These are phyloP conservation scores for Gambelia wislizenii DNA, from an alignment of 2,797 vertebrate genomes.

Conservation along the genomic window DNA sequence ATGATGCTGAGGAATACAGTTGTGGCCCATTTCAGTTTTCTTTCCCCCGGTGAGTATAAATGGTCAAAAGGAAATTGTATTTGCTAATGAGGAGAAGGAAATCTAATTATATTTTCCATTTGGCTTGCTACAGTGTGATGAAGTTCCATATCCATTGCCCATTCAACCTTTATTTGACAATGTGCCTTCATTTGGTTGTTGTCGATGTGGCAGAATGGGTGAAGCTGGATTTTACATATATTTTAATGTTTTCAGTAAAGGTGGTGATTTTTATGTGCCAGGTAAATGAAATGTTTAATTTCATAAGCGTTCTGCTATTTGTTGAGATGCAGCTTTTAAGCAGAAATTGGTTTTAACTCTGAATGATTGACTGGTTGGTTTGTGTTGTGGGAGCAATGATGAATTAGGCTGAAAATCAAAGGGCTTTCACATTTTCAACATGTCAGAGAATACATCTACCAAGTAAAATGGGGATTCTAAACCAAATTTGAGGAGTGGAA, in stretches of 20 bases:
- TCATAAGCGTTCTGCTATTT: background rate
- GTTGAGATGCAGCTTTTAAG: background rate
- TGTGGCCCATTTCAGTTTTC: background rate
- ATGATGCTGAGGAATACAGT: background rate
- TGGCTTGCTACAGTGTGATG: background rate
- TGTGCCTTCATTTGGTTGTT: background rate
- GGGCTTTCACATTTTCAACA: background rate
- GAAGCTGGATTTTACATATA: slow-evolving; percentile 11
- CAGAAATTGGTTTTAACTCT: background rate
- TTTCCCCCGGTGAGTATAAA: background rate
- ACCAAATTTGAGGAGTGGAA: slow-evolving; percentile 25
- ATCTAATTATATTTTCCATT: background rate
- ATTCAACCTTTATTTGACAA: background rate
- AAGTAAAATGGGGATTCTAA: slow-evolving; percentile 16
- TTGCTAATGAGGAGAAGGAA: slow-evolving; percentile 18
- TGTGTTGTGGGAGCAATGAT: background rate
- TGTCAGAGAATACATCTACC: background rate
- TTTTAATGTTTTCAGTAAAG: background rate
- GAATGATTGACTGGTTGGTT: background rate
- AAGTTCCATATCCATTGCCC: background rate
- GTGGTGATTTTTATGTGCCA: background rate
- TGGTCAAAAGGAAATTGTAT: background rate
- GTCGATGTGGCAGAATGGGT: accelerated
- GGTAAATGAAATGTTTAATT: background rate
- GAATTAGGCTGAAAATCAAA: background rate